phyloP scores from a whole-genome alignment of 2,888 invertebrate species.

The Epinotia nisella region DNA sequence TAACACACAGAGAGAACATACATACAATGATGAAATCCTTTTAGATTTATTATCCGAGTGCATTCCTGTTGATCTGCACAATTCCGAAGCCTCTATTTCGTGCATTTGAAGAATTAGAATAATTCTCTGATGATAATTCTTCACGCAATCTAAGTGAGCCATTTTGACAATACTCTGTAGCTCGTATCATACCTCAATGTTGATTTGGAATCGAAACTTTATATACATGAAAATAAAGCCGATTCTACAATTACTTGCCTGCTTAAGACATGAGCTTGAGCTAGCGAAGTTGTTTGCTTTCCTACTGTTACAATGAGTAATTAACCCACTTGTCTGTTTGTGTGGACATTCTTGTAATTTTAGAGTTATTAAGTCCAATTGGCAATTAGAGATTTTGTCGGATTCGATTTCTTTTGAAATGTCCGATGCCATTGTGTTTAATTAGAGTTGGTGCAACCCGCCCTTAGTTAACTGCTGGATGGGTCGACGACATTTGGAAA shows the following conservation, averaged over 20 bases:
- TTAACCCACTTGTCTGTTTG: slow-evolving; percentile 31
- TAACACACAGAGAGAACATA: too few relatives aligned
- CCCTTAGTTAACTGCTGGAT: too few relatives aligned
- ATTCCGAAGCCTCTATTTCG: too few relatives aligned
- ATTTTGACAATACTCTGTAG: background rate
- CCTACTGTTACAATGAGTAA: slow-evolving; percentile 26
- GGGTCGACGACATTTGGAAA: too few relatives aligned
- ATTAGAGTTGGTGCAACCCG: too few relatives aligned
- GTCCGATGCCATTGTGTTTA: background rate
- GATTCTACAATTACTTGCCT: background rate
- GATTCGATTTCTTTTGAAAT: slow-evolving; percentile 25
- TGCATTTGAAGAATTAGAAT: background rate
- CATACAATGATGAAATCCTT: too few relatives aligned
- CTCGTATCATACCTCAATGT: background rate
- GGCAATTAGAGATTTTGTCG: slow-evolving; percentile 27
- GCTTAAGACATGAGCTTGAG: background rate
- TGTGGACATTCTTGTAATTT: slow-evolving; percentile 32
- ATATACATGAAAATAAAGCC: background rate
- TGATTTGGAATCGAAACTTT: background rate
- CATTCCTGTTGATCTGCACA: too few relatives aligned
- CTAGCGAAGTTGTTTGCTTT: slow-evolving; percentile 12
- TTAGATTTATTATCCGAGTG: too few relatives aligned
- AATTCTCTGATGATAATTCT: slow-evolving; percentile 14
- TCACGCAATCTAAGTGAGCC: slow-evolving; percentile 18
- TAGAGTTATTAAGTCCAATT: slow-evolving; percentile 26